These are phyloP conservation scores for Sylvietta virens DNA, from an alignment of 2,113 vertebrate species.

Conservation along the genomic window DNA sequence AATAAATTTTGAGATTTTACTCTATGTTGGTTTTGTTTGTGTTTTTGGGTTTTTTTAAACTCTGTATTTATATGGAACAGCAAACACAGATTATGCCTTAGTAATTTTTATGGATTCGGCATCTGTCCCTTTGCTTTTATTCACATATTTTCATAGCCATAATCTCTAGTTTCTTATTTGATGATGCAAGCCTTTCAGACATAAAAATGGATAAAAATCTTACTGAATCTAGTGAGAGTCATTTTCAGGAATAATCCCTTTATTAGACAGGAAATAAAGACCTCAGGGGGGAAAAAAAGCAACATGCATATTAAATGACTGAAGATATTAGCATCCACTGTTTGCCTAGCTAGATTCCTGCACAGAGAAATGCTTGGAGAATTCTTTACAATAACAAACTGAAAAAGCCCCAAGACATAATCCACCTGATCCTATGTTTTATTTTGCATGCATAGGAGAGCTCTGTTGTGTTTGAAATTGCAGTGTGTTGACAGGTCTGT, in stretches of 20 bases:
- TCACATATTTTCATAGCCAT: slow-evolving; percentile 20
- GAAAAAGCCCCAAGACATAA: background rate
- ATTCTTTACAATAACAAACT: background rate
- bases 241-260: slow-evolving; percentile 38
- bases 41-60: background rate
- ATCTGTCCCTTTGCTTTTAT: slow-evolving; percentile 55
- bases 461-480: background rate
- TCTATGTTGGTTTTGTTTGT: background rate
- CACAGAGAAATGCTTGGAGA: slow-evolving; percentile 12
- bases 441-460: slow-evolving; percentile 17
- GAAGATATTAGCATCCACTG: slow-evolving; percentile 12
- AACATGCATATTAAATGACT: slow-evolving; percentile 49
- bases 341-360: background rate
- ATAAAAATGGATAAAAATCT: slow-evolving; percentile 35
- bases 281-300: background rate
- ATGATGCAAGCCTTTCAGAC: slow-evolving; percentile 13
- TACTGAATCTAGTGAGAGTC: slow-evolving; percentile 21
- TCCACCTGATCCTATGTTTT: background rate
- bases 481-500: background rate
- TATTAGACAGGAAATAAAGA: slow-evolving; percentile 38
- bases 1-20: background rate
- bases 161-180: slow-evolving; percentile 35
- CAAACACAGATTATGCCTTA: slow-evolving; percentile 46
- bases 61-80: slow-evolving; percentile 18
- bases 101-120: slow-evolving; percentile 38